phyloP scores from a whole-genome alignment of 2,888 invertebrate genomes.

The Tricholauxania praeusta region DNA sequence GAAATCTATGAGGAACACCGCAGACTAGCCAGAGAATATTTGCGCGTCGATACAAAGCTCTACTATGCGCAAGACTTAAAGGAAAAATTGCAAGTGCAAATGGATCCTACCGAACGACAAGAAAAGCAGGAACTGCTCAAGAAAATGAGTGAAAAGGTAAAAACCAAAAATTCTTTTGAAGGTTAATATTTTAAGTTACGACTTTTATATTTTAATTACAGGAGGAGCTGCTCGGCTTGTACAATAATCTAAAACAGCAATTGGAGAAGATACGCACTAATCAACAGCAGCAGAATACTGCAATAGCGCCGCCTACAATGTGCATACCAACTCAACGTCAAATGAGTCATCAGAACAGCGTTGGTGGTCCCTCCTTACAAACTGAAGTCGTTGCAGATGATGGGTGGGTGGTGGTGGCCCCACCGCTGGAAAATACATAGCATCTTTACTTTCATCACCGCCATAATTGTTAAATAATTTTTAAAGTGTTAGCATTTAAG shows the following conservation, averaged over 20 bases:
- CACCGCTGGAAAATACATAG: slow-evolving; percentile 60
- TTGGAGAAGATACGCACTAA: slow-evolving; percentile 57
- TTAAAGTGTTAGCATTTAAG: neutral
- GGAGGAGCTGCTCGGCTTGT: slow-evolving; percentile 63
- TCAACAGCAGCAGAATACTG: slow-evolving; percentile 43
- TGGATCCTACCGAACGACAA: slow-evolving; percentile 62
- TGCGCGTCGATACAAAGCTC: slow-evolving; percentile 88
- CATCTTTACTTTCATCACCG: slow-evolving; percentile 25
- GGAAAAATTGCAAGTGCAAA: slow-evolving; percentile 75
- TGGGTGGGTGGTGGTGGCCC: slow-evolving; percentile 64
- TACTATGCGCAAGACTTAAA: slow-evolving; percentile 84
- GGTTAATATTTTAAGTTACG: neutral
- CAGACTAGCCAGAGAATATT: slow-evolving; percentile 87
- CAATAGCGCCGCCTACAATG: slow-evolving; percentile 33
- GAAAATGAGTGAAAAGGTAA: slow-evolving; percentile 66
- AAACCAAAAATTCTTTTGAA: neutral
- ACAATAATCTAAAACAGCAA: slow-evolving; percentile 63
- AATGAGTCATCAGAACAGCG: slow-evolving; percentile 30
- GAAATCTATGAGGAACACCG: slow-evolving; percentile 91
- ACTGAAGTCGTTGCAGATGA: slow-evolving; percentile 57
- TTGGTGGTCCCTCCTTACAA: slow-evolving; percentile 16
- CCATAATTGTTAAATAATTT: too few species aligned
- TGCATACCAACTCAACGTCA: neutral
- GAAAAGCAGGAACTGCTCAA: slow-evolving; percentile 62
- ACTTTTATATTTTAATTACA: slow-evolving; percentile 39